Evolutionary conservation across 92 coral and sea anemone genomes (phyloP), one percentile per base, ranked within the genome.

Genomic region (Bergia sp.): DNA sequence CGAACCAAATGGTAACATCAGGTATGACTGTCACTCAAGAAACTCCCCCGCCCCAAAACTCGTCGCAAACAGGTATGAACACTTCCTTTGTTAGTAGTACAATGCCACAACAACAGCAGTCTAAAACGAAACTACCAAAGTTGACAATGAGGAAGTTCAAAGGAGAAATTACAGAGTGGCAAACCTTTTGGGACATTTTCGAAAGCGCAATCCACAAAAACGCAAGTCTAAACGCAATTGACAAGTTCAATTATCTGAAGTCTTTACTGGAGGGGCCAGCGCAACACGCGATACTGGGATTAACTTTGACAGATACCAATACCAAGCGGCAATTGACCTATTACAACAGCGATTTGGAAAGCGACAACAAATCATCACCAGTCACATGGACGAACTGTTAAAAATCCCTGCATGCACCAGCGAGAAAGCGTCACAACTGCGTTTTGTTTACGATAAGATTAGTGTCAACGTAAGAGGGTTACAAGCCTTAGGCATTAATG

Each of bases 151-250:
- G 77, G 44, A 85, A 78, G 78, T 91, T 83, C 43, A 73, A 45
- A 71, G 91, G 91, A 1, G 92, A 88, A 1, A 45, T 81, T 3
- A 90, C 92, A 0, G 66, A 82, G 23, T 92, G 90, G 89, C 90
- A 89, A 43, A 90, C 85, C 6, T 90, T 92, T 37, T 90, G 95
- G 95, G 91, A 92, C 67, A 39, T 80, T 57, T 90, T 90, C 37
- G 85, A 90, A 65, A 87, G 94, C 53, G 83, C 92, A 0, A 83
- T 92, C 3, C 82, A 90, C 40, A 9, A 38, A 8, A 90, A 89
- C 45, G n/a, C 77, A 7, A 57, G 73, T 4, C 40, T 90, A 20
- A 75, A 86, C 61, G 23, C 77, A 73, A 89, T 84, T 45, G 92
- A 83, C 49, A 92, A 90, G 53, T 89, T 85, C 47, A 89, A 91